A percentile compares a stretch with the other conserved stretches of the same genome.
Evolutionary conservation across 2,888 invertebrate species (phyloP).

Genomic region (Temnothorax unifasciatus): DNA sequence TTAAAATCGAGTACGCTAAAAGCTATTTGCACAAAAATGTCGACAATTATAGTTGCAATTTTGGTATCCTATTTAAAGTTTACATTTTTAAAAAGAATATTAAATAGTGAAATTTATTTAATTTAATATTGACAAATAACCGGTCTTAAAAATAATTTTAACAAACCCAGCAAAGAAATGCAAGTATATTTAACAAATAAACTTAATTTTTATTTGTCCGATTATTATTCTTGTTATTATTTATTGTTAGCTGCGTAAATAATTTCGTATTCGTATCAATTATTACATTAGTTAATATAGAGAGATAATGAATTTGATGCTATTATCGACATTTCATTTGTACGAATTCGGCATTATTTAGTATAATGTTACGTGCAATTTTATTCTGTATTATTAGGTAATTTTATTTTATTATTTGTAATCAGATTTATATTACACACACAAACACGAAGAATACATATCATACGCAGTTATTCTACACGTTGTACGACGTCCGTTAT

Average conservation of each 20-base stretch:
- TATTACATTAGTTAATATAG: neutral
- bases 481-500: conserved; percentile 4
- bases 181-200: neutral
- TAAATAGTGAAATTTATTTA: neutral
- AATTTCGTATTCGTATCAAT: neutral
- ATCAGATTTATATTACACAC: neutral
- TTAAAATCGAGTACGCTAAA: neutral
- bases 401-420: neutral
- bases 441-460: neutral
- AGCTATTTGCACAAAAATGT: neutral
- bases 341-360: neutral
- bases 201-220: neutral
- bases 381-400: neutral
- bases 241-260: neutral
- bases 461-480: conserved; percentile 8
- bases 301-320: neutral
- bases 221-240: neutral
- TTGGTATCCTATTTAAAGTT: neutral
- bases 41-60: conserved; percentile 10
- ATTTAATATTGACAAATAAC: neutral
- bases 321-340: neutral
- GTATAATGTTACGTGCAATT: neutral
- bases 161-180: neutral
- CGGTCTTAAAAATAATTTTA: neutral
- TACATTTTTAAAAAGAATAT: neutral